Conservation (phyloP, 2,888 invertebrate genomes). For the Pseudococcus jackbeardsleyi region DNA sequence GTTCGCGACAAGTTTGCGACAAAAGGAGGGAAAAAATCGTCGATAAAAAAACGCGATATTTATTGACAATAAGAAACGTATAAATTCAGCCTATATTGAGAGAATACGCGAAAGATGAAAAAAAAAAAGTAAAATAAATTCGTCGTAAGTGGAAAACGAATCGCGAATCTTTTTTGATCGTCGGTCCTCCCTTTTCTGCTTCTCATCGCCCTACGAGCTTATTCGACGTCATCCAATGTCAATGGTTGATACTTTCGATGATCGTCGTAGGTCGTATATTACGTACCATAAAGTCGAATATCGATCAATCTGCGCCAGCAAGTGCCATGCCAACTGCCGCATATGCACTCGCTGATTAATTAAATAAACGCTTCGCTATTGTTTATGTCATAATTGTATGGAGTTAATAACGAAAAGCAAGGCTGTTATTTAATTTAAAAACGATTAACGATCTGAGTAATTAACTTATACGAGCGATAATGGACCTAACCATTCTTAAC, state of each 20-base stretch:
- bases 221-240: background rate
- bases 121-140: background rate
- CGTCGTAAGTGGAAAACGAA: background rate
- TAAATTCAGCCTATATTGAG: background rate
- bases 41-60: background rate
- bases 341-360: conserved; percentile 2
- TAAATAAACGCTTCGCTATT: conserved; percentile 47
- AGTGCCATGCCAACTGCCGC: conserved; percentile 22
- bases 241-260: background rate
- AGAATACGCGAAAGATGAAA: background rate
- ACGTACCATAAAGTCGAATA: background rate
- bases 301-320: background rate
- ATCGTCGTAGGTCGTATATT: background rate
- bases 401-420: conserved; percentile 49
- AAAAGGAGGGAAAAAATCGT: background rate
- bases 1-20: background rate
- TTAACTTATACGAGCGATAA: conserved; percentile 52
- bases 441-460: conserved; percentile 55
- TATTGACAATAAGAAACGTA: conserved; percentile 16
- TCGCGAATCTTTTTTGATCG: background rate
- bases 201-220: background rate
- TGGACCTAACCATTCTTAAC: conserved; percentile 35
- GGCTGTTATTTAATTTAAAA: conserved; percentile 54
- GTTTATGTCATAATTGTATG: conserved; percentile 31
- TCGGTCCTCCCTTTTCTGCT: background rate